Evolutionary conservation across 2,113 vertebrate species (phyloP).

Genomic region (Nesogale talazaci): DNA sequence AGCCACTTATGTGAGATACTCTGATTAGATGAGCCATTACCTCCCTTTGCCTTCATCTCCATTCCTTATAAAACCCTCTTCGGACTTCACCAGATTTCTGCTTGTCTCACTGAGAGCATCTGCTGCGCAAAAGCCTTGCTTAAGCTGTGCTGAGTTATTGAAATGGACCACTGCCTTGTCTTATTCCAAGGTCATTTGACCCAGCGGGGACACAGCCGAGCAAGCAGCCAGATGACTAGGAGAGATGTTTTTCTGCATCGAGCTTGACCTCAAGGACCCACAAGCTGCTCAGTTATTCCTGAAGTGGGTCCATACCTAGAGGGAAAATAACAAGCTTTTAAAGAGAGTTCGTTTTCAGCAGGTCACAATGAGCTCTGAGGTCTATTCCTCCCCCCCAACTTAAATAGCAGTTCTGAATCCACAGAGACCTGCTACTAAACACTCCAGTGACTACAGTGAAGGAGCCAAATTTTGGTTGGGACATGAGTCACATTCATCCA

Average conservation of each 20-base stretch:
- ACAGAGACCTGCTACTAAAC: neutral
- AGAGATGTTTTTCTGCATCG: neutral
- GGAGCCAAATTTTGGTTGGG: neutral
- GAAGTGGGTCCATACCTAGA: neutral
- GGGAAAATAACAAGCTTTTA: constrained; percentile 13
- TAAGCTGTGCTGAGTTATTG: neutral
- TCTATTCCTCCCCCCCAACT: constrained; percentile 32
- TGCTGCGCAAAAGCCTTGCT: neutral
- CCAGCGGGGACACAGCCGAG: neutral
- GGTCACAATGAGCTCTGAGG: constrained; percentile 18
- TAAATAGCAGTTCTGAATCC: neutral
- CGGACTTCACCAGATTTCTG: neutral
- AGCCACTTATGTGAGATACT: neutral
- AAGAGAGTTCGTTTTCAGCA: constrained; percentile 59
- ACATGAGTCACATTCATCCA: neutral
- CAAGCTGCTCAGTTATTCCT: constrained; percentile 1
- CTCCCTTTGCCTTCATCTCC: neutral
- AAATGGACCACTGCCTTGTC: neutral
- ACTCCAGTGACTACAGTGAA: neutral
- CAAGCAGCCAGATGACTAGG: neutral
- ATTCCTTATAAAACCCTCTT: neutral
- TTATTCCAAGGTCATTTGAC: neutral
- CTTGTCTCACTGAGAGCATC: neutral
- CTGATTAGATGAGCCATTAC: neutral
- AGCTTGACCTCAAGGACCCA: constrained; percentile 19